phyloP scores from a whole-genome alignment of 37 sponge, comb jelly and placozoan genomes.

The Chondrilla cf. caribensis region DNA sequence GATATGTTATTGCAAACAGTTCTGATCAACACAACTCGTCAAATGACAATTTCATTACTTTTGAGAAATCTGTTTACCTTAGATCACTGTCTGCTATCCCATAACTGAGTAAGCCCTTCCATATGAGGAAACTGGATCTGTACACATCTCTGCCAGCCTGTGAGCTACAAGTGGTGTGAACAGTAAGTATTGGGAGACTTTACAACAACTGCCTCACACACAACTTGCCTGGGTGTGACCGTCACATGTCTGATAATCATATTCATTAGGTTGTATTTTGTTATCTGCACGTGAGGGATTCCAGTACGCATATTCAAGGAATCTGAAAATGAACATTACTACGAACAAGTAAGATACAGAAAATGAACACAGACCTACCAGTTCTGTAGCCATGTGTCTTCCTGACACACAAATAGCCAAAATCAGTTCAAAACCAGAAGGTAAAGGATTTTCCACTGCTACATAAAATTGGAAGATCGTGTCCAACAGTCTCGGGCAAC shows the following conservation, averaged over 20 bases:
- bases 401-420: slow-evolving; percentile 55
- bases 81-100: slow-evolving; percentile 34
- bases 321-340: too few relatives aligned
- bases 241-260: neutral
- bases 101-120: slow-evolving; percentile 48
- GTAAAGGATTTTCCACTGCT: slow-evolving; percentile 25
- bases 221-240: neutral
- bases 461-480: slow-evolving; percentile 24
- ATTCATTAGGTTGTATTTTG: slow-evolving; percentile 5
- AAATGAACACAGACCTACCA: slow-evolving; percentile 31
- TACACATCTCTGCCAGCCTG: neutral
- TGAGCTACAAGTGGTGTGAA: neutral
- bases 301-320: too few relatives aligned
- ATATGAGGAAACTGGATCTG: neutral
- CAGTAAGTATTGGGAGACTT: too few relatives aligned
- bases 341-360: too few relatives aligned
- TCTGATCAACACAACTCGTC: too few relatives aligned
- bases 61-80: slow-evolving; percentile 28
- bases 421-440: slow-evolving; percentile 55
- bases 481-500: slow-evolving; percentile 63
- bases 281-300: neutral
- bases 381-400: slow-evolving; percentile 45
- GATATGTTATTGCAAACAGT: neutral
- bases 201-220: too few relatives aligned
- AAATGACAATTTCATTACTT: too few relatives aligned